Evolutionary conservation across 2,113 vertebrate species (phyloP).

Genomic region (Esox niger): DNA sequence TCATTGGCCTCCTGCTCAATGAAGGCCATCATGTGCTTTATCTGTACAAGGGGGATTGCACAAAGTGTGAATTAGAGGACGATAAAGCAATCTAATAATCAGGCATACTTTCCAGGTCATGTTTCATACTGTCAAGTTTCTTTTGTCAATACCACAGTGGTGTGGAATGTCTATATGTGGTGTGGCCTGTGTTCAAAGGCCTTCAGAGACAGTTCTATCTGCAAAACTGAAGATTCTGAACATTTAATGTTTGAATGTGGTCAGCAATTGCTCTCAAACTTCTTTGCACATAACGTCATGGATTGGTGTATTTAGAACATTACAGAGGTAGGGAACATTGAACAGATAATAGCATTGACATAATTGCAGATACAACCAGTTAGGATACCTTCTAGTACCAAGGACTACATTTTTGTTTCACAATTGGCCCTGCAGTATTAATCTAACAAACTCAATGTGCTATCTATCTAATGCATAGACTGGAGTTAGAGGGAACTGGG

Average conservation of each 20-base stretch:
- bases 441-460: no score
- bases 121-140: not conserved
- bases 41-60: constrained; percentile 66
- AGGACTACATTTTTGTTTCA: not conserved
- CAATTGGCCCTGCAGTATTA: not conserved
- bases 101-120: not conserved
- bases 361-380: no score
- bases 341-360: no score
- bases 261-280: no score
- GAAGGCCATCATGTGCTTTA: constrained; percentile 99
- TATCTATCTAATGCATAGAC: not conserved
- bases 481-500: not conserved
- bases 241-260: no score
- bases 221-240: no score
- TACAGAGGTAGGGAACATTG: no score
- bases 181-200: no score
- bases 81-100: not conserved
- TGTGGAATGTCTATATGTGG: constrained; percentile 16
- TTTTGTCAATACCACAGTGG: not conserved
- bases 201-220: no score
- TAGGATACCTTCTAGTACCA: no score
- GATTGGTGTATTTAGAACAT: no score
- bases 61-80: not conserved
- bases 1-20: constrained; percentile 99
- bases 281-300: no score